phyloP scores from a whole-genome alignment of 2,888 invertebrate genomes.

The Punctoribates punctum region DNA sequence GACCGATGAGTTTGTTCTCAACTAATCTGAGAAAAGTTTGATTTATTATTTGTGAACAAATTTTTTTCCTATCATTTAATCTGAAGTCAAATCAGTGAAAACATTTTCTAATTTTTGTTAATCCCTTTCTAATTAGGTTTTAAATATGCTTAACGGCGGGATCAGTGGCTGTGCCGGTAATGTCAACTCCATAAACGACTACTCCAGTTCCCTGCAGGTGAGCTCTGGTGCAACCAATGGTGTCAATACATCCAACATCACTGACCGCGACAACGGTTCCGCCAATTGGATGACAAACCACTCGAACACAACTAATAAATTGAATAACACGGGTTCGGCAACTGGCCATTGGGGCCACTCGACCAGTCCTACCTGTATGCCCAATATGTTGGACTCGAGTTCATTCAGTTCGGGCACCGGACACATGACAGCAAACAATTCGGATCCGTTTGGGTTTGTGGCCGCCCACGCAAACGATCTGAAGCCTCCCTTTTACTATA shows the following conservation, averaged over 20 bases:
- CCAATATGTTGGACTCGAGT: slow-evolving; percentile 16
- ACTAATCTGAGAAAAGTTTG: neutral
- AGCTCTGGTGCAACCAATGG: slow-evolving; percentile 37
- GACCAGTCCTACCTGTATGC: slow-evolving; percentile 34
- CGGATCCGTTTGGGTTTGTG: slow-evolving; percentile 41
- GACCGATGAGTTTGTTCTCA: neutral
- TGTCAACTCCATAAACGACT: slow-evolving; percentile 46
- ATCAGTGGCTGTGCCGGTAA: slow-evolving; percentile 42
- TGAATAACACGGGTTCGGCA: neutral
- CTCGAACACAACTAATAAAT: neutral
- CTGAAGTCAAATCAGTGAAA: neutral
- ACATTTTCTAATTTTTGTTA: neutral
- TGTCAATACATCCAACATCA: slow-evolving; percentile 39
- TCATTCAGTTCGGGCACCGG: neutral
- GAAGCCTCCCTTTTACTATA: slow-evolving; percentile 48
- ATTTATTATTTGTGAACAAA: neutral
- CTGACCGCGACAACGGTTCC: slow-evolving; percentile 25
- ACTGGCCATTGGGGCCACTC: slow-evolving; percentile 31
- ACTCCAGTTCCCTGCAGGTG: slow-evolving; percentile 38
- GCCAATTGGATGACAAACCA: slow-evolving; percentile 24
- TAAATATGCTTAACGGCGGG: slow-evolving; percentile 48
- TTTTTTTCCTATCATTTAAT: neutral
- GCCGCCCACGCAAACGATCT: slow-evolving; percentile 45
- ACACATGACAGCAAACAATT: neutral
- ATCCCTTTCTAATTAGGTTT: slow-evolving; percentile 44